Evolutionary conservation across 2,113 vertebrate species (phyloP).

Genomic region (Epinephelus fuscoguttatus): DNA sequence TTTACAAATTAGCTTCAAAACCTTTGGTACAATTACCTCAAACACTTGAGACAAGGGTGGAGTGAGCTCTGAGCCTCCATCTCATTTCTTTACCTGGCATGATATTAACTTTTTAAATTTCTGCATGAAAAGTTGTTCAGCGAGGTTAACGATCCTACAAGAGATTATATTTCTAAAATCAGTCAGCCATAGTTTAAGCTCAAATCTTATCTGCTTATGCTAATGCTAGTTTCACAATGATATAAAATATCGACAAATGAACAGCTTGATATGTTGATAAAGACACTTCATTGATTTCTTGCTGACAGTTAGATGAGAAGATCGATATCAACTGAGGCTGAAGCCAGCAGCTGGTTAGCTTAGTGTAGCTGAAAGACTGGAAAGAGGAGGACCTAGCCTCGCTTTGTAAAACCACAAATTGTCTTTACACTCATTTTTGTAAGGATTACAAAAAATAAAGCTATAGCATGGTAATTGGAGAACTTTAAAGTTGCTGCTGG

Average conservation of each 20-base stretch:
- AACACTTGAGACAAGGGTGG: not conserved
- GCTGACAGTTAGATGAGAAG: not conserved
- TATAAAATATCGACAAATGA: not conserved
- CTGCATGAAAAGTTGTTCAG: not conserved
- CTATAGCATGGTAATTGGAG: not conserved
- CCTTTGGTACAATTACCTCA: not conserved
- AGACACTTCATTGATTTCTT: not conserved
- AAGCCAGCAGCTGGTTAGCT: not conserved
- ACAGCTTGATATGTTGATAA: not conserved
- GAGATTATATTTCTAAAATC: not conserved
- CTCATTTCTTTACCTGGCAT: not conserved
- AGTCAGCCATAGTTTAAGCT: not conserved
- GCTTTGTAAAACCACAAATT: not conserved
- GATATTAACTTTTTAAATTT: not conserved
- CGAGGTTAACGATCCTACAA: not conserved
- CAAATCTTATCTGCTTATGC: not conserved
- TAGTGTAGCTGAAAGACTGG: not conserved
- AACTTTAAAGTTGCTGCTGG: not conserved
- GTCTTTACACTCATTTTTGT: too few species aligned
- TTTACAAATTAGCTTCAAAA: slow-evolving; percentile 31
- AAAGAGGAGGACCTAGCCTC: not conserved
- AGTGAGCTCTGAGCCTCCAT: not conserved
- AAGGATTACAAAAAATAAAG: not conserved
- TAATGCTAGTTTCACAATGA: not conserved
- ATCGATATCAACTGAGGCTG: not conserved